Evolutionary conservation across 2,797 vertebrate genomes (phyloP), one percentile per base, ranked within the genome.

Genomic region (Orestias chungarensis): DNA sequence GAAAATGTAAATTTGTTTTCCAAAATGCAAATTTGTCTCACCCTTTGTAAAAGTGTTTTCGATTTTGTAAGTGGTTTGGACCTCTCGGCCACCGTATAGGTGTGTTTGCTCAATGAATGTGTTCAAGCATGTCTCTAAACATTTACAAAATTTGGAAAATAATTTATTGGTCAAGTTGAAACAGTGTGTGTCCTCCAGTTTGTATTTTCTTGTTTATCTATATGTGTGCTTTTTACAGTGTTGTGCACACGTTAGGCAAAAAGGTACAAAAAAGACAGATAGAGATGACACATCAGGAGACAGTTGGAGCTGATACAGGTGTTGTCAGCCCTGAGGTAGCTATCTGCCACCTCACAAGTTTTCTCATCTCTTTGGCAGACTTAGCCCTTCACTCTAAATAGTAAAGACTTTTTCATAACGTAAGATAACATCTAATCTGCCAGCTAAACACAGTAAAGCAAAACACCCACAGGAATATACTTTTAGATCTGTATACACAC

Each of bases 251-350:
- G 70, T 59, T 59, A 70, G 72, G 54, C 25, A 70, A 52, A 25
- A 64, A 64, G n/a, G 65, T 75, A 74, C 44, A 72, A 69, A 72
- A 71, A 46, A 35, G 20, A 14, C n/a, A 73, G 69, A 86, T 52
- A 70, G 71, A 82, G 70, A 82, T 86, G 83, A 82, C 75, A 83
- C 68, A 69, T 35, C 66, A 65, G 73, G 66, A 69, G 74, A 80
- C 78, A 82, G 82, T 78, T 83, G 80, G 82, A 73, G 76, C 68
- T 71, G 70, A 87, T 79, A 82, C 76, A 76, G 82, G 72, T 73
- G 49, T 76, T 70, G 90, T 89, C 91, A 87, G 72, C 71, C 79
- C 69, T 80, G 74, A 83, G 74, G 83, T 79, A 82, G 75, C 80
- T 84, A 81, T 87, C 85, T 66, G 64, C 80, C 23, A 78, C 74